Evolutionary conservation across 2,113 vertebrate genomes (phyloP).

Genomic region (Cervus canadensis): DNA sequence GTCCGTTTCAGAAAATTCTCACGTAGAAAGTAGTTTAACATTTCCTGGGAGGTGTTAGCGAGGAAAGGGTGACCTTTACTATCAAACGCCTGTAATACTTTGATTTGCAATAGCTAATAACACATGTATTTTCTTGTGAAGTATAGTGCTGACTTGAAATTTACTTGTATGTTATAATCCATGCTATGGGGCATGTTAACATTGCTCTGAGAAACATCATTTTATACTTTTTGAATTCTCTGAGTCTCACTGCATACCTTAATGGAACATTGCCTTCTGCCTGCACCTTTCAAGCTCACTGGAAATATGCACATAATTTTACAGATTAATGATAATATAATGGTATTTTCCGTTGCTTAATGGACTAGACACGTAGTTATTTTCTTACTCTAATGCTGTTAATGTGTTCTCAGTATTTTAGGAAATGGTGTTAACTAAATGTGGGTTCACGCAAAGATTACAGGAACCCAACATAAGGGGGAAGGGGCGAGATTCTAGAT

Average conservation of each 20-base stretch:
- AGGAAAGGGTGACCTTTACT: not conserved
- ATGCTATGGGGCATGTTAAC: slow-evolving; percentile 33
- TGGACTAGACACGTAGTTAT: slow-evolving; percentile 48
- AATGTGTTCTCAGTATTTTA: slow-evolving; percentile 40
- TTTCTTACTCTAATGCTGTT: slow-evolving; percentile 52
- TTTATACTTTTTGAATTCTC: slow-evolving; percentile 39
- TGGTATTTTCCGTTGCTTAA: slow-evolving; percentile 69
- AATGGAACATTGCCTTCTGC: slow-evolving; percentile 56
- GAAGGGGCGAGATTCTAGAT: not conserved
- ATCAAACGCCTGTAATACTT: not conserved
- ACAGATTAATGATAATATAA: slow-evolving; percentile 66
- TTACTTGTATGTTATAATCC: slow-evolving; percentile 15
- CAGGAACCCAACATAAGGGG: not conserved
- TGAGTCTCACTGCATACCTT: slow-evolving; percentile 16
- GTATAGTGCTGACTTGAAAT: slow-evolving; percentile 34
- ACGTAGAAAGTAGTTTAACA: not conserved
- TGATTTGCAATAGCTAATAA: slow-evolving; percentile 24
- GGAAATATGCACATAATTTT: slow-evolving; percentile 47
- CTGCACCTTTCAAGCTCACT: slow-evolving; percentile 24
- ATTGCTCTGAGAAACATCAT: slow-evolving; percentile 31
- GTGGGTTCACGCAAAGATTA: not conserved
- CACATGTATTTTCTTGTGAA: not conserved
- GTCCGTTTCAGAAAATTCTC: not conserved
- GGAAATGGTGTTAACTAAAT: slow-evolving; percentile 51
- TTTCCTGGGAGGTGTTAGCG: not conserved